Percentiles rank a stretch among this genome's conserved stretches.
Conservation (phyloP, 2,888 invertebrate genomes). For the Mongoloraphidia duomilia region DNA sequence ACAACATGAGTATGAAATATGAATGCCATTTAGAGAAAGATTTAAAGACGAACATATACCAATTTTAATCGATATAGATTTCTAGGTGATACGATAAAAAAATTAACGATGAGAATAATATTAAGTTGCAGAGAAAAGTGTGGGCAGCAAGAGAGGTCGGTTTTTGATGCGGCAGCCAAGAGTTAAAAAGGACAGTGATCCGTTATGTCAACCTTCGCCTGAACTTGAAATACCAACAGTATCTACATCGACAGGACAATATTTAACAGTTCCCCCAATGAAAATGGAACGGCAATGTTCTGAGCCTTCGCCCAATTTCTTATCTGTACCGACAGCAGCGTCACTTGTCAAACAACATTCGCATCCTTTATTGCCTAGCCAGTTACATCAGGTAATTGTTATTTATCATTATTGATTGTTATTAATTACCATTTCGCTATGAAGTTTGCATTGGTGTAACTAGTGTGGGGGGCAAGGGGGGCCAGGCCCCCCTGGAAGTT, state of each 20-base stretch:
- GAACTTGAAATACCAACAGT: conserved; percentile 10
- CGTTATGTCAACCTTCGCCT: conserved; percentile 27
- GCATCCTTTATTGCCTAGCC: conserved; percentile 46
- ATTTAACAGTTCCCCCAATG: conserved; percentile 33
- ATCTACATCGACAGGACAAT: conserved; percentile 17
- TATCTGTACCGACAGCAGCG: conserved; percentile 40
- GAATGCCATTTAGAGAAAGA: no score
- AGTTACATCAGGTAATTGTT: conserved; percentile 25
- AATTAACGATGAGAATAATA: no score
- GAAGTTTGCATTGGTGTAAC: no score
- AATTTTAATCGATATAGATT: no score
- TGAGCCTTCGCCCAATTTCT: conserved; percentile 43
- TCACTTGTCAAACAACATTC: conserved; percentile 52
- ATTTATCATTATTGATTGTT: no score
- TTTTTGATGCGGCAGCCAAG: conserved; percentile 50
- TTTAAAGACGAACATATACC: no score
- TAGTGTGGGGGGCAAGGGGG: no score
- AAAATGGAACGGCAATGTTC: conserved; percentile 42
- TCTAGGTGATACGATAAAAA: no score
- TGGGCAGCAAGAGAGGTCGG: conserved; percentile 46
- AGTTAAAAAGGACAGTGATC: conserved; percentile 48
- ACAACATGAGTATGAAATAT: no score
- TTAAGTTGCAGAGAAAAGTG: conserved; percentile 16
- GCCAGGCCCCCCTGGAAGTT: no score
- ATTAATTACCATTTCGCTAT: no score